phyloP scores from a whole-genome alignment of 2,797 vertebrate genomes.

The Pangasius krempfi region DNA sequence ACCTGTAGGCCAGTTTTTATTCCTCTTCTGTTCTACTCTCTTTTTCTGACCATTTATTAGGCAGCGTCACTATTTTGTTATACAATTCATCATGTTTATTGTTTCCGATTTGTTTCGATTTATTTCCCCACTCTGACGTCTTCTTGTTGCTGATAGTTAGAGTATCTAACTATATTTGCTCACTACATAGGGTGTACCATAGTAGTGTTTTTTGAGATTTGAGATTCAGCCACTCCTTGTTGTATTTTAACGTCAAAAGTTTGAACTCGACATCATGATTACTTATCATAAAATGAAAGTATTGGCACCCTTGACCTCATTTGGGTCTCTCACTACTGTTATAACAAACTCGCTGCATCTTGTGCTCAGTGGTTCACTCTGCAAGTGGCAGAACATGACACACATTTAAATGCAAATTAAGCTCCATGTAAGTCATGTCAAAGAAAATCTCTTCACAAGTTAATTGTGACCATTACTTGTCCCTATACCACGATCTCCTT shows the following conservation, averaged over 20 bases:
- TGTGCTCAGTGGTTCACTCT: not conserved
- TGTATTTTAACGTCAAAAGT: not conserved
- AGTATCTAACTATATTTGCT: no score
- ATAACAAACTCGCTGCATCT: not conserved
- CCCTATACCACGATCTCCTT: not conserved
- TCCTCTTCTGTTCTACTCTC: not conserved
- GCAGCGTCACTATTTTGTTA: not conserved
- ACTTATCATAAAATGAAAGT: not conserved
- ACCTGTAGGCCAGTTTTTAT: not conserved
- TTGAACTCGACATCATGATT: not conserved
- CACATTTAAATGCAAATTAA: slow-evolving; percentile 5
- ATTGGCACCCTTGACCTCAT: not conserved
- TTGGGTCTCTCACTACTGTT: not conserved
- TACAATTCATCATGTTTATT: not conserved
- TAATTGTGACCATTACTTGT: not conserved
- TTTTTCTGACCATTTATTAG: not conserved
- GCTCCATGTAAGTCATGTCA: not conserved
- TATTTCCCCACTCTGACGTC: not conserved
- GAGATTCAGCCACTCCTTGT: not conserved
- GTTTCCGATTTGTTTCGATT: not conserved
- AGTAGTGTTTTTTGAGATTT: no score
- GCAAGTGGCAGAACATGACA: not conserved
- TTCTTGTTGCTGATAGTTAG: not conserved
- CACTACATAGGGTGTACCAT: no score
- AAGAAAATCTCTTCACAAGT: not conserved